A percentile compares a stretch with the other conserved stretches of the same genome.
Evolutionary conservation across 2,888 invertebrate genomes (phyloP).

Genomic region (Liopterus haemorrhoidalis): DNA sequence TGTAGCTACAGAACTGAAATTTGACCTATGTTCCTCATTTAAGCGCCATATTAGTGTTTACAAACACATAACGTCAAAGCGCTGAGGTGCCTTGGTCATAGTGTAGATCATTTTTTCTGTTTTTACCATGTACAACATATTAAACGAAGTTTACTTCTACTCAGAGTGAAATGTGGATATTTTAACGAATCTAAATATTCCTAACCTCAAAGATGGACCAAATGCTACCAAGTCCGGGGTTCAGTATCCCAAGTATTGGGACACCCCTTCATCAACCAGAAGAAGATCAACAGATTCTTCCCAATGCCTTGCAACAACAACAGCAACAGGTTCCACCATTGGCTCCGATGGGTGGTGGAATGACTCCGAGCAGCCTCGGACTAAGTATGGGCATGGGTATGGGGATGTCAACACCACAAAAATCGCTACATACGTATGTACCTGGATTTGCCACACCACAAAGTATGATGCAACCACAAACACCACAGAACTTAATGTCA

Average conservation of each 20-base stretch:
- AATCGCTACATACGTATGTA: conserved; percentile 69
- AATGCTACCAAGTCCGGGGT: conserved; percentile 84
- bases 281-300: conserved; percentile 84
- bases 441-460: conserved; percentile 74
- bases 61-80: too few species aligned
- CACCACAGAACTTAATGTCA: conserved; percentile 84
- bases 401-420: conserved; percentile 63
- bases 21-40: too few species aligned
- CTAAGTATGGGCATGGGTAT: conserved; percentile 48
- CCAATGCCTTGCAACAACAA: conserved; percentile 75
- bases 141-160: too few species aligned
- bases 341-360: conserved; percentile 48
- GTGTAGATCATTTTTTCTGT: too few species aligned
- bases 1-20: too few species aligned
- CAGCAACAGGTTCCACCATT: conserved; percentile 52
- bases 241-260: conserved; percentile 83
- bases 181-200: too few species aligned
- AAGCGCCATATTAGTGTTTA: too few species aligned
- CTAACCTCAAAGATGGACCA: conserved; percentile 81
- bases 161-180: too few species aligned
- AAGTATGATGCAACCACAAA: conserved; percentile 84
- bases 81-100: too few species aligned
- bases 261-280: conserved; percentile 86
- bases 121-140: too few species aligned
- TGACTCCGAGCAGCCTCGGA: conserved; percentile 48